Percentiles rank a stretch among this genome's conserved stretches.
These are phyloP conservation scores for Microcebus lehilahytsara DNA, from an alignment of 2,113 vertebrate species.

Conservation along the genomic window DNA sequence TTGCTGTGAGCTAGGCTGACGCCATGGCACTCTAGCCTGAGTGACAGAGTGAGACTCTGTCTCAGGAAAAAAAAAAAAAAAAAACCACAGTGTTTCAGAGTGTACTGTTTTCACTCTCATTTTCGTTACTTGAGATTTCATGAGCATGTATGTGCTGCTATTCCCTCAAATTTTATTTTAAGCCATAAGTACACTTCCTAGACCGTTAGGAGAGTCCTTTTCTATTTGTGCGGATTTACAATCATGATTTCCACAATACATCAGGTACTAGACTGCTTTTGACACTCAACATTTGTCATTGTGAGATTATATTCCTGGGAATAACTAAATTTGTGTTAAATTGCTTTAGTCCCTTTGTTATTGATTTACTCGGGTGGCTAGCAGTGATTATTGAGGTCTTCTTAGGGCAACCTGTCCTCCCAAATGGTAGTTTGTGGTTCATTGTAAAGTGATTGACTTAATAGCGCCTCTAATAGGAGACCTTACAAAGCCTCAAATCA, in stretches of 20 bases:
- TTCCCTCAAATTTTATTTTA: neutral
- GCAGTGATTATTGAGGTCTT: neutral
- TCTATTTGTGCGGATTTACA: neutral
- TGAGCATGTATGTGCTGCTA: neutral
- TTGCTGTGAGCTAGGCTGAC: too few relatives aligned
- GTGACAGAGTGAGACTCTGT: too few relatives aligned
- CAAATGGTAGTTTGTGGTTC: neutral
- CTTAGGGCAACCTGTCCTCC: neutral
- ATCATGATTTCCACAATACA: neutral
- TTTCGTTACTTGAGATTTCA: neutral
- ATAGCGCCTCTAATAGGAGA: neutral
- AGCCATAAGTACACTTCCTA: neutral
- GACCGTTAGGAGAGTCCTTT: neutral
- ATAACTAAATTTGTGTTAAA: neutral
- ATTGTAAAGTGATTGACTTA: neutral
- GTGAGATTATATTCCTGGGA: neutral
- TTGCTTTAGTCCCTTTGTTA: neutral
- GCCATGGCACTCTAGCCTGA: too few relatives aligned
- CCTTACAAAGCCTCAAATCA: neutral
- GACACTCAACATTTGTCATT: neutral
- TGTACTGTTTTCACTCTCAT: accelerated
- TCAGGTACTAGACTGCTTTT: neutral
- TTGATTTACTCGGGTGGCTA: accelerated
- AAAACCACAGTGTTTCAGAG: neutral
- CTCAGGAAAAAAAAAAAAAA: too few relatives aligned